Conservation (phyloP, 2,797 vertebrate genomes). For the Cirrhinus mrigala region DNA sequence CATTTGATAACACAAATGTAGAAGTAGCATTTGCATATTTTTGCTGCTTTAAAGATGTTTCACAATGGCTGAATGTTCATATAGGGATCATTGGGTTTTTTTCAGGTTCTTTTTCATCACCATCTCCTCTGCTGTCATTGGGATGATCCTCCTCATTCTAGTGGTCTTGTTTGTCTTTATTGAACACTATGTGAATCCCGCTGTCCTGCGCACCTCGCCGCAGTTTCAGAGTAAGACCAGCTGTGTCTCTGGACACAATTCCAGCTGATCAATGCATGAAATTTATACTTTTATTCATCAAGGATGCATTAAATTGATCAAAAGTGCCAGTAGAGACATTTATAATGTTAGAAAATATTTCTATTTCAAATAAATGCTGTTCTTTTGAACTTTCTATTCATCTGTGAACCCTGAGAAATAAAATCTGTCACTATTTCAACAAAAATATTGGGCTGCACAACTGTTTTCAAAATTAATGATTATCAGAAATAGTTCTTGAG, state of each 20-base stretch:
- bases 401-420: background rate
- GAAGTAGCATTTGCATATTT: background rate
- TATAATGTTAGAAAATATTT: background rate
- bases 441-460: background rate
- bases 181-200: constrained; percentile 77
- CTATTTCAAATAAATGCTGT: background rate
- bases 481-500: background rate
- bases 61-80: background rate
- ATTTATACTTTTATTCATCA: background rate
- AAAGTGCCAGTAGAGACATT: background rate
- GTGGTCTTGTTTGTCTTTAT: constrained; percentile 79
- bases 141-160: constrained; percentile 67
- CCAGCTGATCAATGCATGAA: background rate
- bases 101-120: constrained; percentile 83
- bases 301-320: background rate
- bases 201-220: constrained; percentile 71
- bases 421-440: accelerated
- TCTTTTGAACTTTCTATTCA: background rate
- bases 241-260: background rate
- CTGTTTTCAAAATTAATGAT: background rate
- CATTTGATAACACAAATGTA: background rate
- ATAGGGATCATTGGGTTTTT: background rate
- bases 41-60: background rate
- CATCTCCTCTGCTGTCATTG: constrained; percentile 73
- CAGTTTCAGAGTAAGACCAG: constrained; percentile 74